Evolutionary conservation across 2,888 invertebrate species (phyloP), one percentile per base, ranked within the genome.

Genomic region (Smittia aterrima): DNA sequence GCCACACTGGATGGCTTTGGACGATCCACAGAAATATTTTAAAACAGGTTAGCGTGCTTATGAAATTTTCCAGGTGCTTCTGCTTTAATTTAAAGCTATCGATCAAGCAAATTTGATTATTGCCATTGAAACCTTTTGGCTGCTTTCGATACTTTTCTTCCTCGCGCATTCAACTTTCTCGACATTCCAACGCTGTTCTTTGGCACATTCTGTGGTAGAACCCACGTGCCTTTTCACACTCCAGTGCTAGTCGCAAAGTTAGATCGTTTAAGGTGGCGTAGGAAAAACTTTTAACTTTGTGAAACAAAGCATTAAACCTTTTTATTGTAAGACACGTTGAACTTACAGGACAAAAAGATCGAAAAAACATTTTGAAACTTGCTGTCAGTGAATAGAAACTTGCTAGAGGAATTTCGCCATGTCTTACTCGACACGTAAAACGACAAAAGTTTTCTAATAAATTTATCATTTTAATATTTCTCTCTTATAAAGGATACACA

Each of bases 1-100:
- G 1, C 82, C 83, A 0, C 82, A 82, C 76, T 83, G 80, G 74
- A 79, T 82, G 78, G 79, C 79, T 1, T 78, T 82, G 25, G 78
- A 79, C 6, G 79, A 82, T 74, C 75, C 78, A 16, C 79, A 82
- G 11, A 83, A 83, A 77, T 82, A 78, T 72, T 78, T 82, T 1
- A 79, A 80, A 64, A 78, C 79, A 22, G 82, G 80, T 80, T 74
- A 76, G 25, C 27, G 70, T 16, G 54, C 54, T n/a, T 24, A 32
- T 54, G 54, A 53, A 54, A 75, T 75, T 73, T 76, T 71, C 53
- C 54, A 71, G 58, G 22, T 20, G 27, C 27, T 58, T 32, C 38
- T 20, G 38, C 58, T 53, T 58, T 40, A 70, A 70, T 25, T 53
- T 25, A 1, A 32, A 11, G 24, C 25, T 72, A 72, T 72, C 40